These are phyloP conservation scores for Phataginus tetradactyla DNA, from an alignment of 2,797 vertebrate genomes.

Conservation along the genomic window DNA sequence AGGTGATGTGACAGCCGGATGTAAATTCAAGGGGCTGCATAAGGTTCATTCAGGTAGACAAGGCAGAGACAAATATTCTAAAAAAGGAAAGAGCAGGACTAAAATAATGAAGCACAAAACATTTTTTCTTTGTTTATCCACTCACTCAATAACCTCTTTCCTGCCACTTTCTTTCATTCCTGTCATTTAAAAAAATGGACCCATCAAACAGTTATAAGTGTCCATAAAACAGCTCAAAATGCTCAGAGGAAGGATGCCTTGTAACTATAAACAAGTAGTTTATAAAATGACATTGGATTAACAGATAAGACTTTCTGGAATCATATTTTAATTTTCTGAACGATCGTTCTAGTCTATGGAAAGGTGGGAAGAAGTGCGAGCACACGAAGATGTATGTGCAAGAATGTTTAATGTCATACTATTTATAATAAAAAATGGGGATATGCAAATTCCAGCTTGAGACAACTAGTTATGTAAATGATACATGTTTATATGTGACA, in stretches of 20 bases:
- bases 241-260: neutral
- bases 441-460: neutral
- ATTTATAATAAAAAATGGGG: neutral
- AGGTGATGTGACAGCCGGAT: too few species aligned
- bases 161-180: neutral
- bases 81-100: neutral
- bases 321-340: constrained; percentile 17
- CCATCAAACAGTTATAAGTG: neutral
- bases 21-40: neutral
- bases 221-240: neutral
- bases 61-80: neutral
- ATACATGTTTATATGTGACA: neutral
- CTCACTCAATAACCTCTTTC: neutral
- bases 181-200: neutral
- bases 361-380: neutral
- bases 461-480: neutral
- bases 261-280: neutral
- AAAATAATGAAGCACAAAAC: neutral
- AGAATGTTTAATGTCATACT: neutral
- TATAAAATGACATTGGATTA: neutral
- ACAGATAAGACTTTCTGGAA: neutral
- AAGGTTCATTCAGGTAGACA: neutral
- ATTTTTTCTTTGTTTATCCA: neutral
- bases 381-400: neutral
- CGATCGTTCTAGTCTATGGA: neutral